These are phyloP conservation scores for Epinephelus cyanopodus DNA, from an alignment of 2,113 vertebrate genomes.

Conservation along the genomic window DNA sequence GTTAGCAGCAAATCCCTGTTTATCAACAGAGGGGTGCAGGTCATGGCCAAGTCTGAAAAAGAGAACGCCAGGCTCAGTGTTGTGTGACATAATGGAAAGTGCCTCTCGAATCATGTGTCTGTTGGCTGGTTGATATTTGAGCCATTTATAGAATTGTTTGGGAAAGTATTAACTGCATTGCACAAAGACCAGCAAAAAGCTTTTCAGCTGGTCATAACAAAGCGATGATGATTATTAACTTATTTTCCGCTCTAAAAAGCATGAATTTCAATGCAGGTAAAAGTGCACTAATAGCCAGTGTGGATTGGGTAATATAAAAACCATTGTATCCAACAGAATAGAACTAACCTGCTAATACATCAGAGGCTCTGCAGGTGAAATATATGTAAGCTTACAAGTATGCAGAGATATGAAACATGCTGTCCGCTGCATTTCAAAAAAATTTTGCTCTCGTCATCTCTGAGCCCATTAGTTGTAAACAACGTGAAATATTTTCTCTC, in stretches of 20 bases:
- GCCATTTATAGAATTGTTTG: slow-evolving; percentile 42
- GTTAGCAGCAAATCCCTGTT: slow-evolving; percentile 77
- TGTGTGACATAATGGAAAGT: slow-evolving; percentile 64
- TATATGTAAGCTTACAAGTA: neutral
- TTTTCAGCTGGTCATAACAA: neutral
- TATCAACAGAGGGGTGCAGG: slow-evolving; percentile 53
- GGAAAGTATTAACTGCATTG: neutral
- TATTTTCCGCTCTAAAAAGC: neutral
- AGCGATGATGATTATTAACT: neutral
- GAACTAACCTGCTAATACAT: neutral
- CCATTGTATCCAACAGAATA: neutral
- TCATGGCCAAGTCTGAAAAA: slow-evolving; percentile 45
- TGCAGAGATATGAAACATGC: slow-evolving; percentile 24
- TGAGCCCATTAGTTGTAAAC: slow-evolving; percentile 34
- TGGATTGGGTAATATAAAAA: neutral
- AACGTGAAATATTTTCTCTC: slow-evolving; percentile 30
- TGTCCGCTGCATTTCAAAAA: slow-evolving; percentile 21
- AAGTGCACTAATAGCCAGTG: neutral
- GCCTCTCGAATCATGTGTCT: neutral
- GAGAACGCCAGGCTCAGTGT: slow-evolving; percentile 15
- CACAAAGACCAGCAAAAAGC: neutral
- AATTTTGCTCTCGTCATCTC: slow-evolving; percentile 23
- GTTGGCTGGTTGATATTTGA: slow-evolving; percentile 31
- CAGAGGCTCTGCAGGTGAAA: neutral
- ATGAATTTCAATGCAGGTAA: neutral